phyloP scores from a whole-genome alignment of 2,113 vertebrate species.

The Menura novaehollandiae region DNA sequence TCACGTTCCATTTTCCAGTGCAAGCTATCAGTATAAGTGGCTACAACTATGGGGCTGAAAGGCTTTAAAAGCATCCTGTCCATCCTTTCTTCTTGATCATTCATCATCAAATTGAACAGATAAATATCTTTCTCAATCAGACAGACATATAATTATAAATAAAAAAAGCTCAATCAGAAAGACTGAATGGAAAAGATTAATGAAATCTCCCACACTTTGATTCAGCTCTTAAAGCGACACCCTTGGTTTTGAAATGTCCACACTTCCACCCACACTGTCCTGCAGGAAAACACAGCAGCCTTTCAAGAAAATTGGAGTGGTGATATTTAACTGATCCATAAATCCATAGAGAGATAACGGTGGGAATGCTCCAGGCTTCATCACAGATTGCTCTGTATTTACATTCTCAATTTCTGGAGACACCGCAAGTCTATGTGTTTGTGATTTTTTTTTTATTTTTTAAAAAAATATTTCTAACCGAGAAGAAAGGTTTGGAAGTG shows the following conservation, averaged over 20 bases:
- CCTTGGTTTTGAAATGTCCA: not conserved
- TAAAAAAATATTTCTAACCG: not conserved
- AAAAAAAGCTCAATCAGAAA: conserved; percentile 15
- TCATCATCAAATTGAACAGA: not conserved
- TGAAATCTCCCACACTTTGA: not conserved
- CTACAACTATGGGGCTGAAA: conserved; percentile 3
- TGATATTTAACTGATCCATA: not conserved
- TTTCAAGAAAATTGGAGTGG: not conserved
- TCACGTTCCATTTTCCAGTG: not conserved
- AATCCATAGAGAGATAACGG: not conserved
- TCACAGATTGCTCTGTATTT: not conserved
- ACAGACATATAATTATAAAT: conserved; percentile 33
- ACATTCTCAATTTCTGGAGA: not conserved
- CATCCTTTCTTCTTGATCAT: conserved; percentile 27
- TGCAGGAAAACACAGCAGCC: not conserved
- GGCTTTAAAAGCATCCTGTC: conserved; percentile 29
- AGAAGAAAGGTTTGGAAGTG: not conserved
- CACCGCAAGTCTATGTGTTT: not conserved
- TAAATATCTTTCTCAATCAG: conserved; percentile 38
- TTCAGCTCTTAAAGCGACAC: not conserved
- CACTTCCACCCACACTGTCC: not conserved
- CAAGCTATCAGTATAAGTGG: conserved; percentile 37
- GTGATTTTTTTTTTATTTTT: no score
- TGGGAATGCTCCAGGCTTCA: not conserved
- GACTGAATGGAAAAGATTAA: conserved; percentile 12